A percentile compares a stretch with the other conserved stretches of the same genome.
Evolutionary conservation across 2,888 invertebrate species (phyloP).

Genomic region (Apamea epomidion): DNA sequence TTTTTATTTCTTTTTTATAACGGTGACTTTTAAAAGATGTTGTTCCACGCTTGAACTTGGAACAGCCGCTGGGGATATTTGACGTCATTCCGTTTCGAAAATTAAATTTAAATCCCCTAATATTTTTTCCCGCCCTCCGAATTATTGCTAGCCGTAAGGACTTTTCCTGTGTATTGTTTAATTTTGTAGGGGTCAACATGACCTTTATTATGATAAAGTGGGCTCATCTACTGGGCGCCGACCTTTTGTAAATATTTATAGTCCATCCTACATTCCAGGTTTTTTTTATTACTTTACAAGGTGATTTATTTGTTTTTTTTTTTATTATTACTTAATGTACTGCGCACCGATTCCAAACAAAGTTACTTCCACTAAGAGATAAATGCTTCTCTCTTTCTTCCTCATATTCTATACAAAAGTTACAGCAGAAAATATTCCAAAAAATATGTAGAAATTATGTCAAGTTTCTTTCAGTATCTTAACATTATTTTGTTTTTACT

Average conservation of each 20-base stretch:
- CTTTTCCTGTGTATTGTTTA: constrained; percentile 81
- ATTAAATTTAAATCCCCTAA: constrained; percentile 90
- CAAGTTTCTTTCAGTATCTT: constrained; percentile 41
- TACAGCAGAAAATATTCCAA: neutral
- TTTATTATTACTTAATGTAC: neutral
- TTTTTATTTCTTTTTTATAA: constrained; percentile 73
- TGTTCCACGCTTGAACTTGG: constrained; percentile 82
- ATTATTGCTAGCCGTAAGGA: constrained; percentile 85
- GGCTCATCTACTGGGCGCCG: constrained; percentile 49
- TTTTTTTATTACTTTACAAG: constrained; percentile 3
- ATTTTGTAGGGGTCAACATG: constrained; percentile 80
- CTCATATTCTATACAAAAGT: neutral
- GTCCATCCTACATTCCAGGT: constrained; percentile 23
- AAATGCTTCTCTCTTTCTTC: neutral
- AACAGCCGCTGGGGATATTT: constrained; percentile 85
- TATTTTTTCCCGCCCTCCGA: constrained; percentile 86
- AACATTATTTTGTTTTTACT: constrained; percentile 70
- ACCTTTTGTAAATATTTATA: constrained; percentile 59
- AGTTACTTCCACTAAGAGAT: neutral
- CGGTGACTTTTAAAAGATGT: constrained; percentile 78
- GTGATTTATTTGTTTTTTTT: constrained; percentile 20
- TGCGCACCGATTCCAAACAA: neutral
- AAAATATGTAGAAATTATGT: constrained; percentile 6
- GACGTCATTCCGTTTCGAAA: constrained; percentile 87
- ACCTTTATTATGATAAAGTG: constrained; percentile 67